Evolutionary conservation across 2,888 invertebrate species (phyloP).

Genomic region (Bombylius discolor): DNA sequence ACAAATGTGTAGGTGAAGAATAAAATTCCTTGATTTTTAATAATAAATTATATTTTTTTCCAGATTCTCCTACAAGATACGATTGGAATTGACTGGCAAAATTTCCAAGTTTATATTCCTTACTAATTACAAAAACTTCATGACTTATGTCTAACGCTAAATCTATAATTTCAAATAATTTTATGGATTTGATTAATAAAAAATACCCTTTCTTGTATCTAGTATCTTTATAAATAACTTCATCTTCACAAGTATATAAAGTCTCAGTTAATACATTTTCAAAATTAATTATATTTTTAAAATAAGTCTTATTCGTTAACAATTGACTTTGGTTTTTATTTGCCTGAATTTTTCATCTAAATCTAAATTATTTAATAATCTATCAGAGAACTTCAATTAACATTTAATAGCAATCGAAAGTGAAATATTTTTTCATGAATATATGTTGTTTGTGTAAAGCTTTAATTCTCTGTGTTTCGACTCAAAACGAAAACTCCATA

Average conservation of each 20-base stretch:
- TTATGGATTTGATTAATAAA: background rate
- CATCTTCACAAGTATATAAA: background rate
- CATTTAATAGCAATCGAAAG: constrained; percentile 6
- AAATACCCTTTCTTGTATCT: constrained; percentile 2
- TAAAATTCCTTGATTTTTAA: background rate
- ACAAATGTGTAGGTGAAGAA: background rate
- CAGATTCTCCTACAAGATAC: background rate
- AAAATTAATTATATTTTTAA: no score
- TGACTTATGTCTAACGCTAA: background rate
- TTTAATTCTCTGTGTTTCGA: constrained; percentile 8
- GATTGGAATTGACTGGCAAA: background rate
- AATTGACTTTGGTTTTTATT: no score
- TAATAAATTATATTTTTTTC: background rate
- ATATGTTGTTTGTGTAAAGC: constrained; percentile 5
- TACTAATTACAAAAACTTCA: background rate
- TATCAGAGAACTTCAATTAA: constrained; percentile 7
- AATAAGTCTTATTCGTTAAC: no score
- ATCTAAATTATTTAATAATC: background rate
- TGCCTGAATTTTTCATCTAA: background rate
- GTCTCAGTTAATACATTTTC: no score
- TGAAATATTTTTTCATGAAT: constrained; percentile 6
- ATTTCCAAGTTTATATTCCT: background rate
- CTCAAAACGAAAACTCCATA: constrained; percentile 9
- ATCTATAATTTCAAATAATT: background rate
- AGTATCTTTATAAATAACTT: background rate